Evolutionary conservation across 2,888 invertebrate genomes (phyloP), one percentile per base, ranked within the genome.

Genomic region (Muscina levida): DNA sequence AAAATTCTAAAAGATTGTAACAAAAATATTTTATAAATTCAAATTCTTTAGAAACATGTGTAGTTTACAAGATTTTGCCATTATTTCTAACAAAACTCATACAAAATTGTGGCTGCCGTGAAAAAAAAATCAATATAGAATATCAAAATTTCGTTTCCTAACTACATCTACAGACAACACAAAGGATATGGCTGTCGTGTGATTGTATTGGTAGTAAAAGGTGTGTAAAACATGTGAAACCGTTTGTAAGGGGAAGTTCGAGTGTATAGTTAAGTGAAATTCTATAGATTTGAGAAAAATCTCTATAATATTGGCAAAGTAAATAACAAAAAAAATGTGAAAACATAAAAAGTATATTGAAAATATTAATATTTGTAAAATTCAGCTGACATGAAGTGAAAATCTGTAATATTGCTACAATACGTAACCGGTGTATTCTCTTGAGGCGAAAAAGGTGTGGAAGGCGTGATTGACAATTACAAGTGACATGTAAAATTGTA

Each of bases 171-270:
- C 59, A 59, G 59, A 57, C 57, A 57, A 59, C 17, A 2, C 22
- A 19, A 51, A 22, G 19, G 10, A 42, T 37, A 39, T 17, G 31
- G 67, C 42, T 53, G 67, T 22, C 13, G 42, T 42, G 42, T 62
- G 42, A 17, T 8, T 17, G 56, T 67, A 66, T 57, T 4, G 8
- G 19, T 22, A n/a, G 24, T 70, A 72, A 80, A 80, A 80, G 79
- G 72, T 80, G 79, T 76, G 79, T 79, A 44, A 68, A 13, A 24
- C 42, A 53, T 75, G 11, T 48, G 44, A 39, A 42, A 53, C 68
- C 11, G 62, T 19, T 57, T 56, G n/a, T n/a, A 17, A 2, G 13
- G 13, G 10, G 24, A 24, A 24, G 22, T 46, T 31, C 31, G 31
- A 31, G 4, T 5, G 31, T 31, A 31, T 31, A 31, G 3, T 31